These are phyloP conservation scores for human (Homo sapiens) DNA, from an alignment of 2,113 vertebrate genomes.

Conservation along the genomic window DNA sequence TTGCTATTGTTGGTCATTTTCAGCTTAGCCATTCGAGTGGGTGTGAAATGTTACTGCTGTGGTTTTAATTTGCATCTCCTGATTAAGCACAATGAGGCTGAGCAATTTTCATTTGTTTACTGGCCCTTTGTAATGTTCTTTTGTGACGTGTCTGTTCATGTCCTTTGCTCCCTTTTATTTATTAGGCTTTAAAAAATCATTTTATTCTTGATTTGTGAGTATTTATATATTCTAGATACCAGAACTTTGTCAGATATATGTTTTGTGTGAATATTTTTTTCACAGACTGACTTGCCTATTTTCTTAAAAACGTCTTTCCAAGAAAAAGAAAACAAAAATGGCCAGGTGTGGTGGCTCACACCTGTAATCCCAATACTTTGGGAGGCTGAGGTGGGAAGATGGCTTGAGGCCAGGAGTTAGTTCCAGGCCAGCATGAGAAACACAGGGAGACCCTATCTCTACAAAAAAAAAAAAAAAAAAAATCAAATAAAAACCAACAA, in stretches of 20 bases:
- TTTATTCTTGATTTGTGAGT: slow-evolving; percentile 1
- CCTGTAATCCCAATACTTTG: too few species aligned
- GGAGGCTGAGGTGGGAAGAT: too few species aligned
- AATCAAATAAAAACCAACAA: too few species aligned
- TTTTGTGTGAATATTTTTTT: not conserved
- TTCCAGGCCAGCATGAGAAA: too few species aligned
- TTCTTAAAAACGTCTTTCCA: not conserved
- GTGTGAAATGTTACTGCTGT: not conserved
- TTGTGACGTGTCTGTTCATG: not conserved
- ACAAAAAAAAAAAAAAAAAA: too few species aligned
- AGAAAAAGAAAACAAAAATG: too few species aligned
- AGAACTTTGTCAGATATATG: not conserved
- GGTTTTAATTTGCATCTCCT: slow-evolving; percentile 25
- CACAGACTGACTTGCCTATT: not conserved
- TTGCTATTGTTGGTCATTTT: slow-evolving; percentile 38
- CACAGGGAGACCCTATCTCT: too few species aligned
- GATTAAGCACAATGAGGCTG: not conserved
- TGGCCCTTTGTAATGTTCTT: not conserved
- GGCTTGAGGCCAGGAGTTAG: too few species aligned
- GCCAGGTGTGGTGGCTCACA: too few species aligned
- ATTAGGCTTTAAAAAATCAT: not conserved
- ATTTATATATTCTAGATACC: not conserved
- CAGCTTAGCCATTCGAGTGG: not conserved
- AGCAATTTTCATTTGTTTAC: slow-evolving; percentile 23
- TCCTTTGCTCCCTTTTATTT: slow-evolving; percentile 1